Evolutionary conservation across 2,888 invertebrate genomes (phyloP), one percentile per base, ranked within the genome.

Genomic region (Aethes cnicana): DNA sequence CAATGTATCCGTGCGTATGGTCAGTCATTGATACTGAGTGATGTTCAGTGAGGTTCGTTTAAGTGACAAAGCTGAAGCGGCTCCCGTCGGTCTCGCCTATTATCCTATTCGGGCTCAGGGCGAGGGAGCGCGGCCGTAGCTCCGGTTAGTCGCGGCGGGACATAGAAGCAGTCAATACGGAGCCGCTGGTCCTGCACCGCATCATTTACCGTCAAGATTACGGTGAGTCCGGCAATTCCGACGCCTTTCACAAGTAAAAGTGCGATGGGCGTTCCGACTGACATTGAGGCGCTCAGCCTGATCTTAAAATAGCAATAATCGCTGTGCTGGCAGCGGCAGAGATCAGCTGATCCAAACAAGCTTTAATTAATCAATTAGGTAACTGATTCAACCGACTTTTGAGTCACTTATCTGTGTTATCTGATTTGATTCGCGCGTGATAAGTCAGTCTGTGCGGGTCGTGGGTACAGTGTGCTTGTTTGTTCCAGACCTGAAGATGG

Each of bases 101-200:
- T 87, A 87, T 87, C 89, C 87, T 80, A 84, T 82, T 81, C 77
- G 85, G n/a, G n/a, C n/a, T n/a, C n/a, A n/a, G n/a, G n/a, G n/a
- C n/a, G n/a, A n/a, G n/a, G n/a, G n/a, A n/a, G n/a, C n/a, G n/a
- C n/a, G n/a, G n/a, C n/a, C n/a, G n/a, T n/a, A n/a, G n/a, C n/a
- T n/a, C n/a, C 73, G 77, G 61, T 84, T 83, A 88, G 87, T 88
- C 81, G 85, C 66, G 74, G 84, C 82, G 80, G 86, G 86, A 82
- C 81, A 81, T 81, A 78, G 82, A 82, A 85, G 86, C 84, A 83
- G 89, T 81, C 87, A 89, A 83, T 88, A 89, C 89, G 89, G 89
- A 89, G 88, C 81, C 84, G 82, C 81, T 75, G 77, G 82, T 82
- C 80, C 79, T 81, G 73, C 79, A 79, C 72, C 86, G 81, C 81